Base-by-base conservation (phyloP, 2,113 vertebrate genomes). In the Pteruthius melanotis region DNA sequence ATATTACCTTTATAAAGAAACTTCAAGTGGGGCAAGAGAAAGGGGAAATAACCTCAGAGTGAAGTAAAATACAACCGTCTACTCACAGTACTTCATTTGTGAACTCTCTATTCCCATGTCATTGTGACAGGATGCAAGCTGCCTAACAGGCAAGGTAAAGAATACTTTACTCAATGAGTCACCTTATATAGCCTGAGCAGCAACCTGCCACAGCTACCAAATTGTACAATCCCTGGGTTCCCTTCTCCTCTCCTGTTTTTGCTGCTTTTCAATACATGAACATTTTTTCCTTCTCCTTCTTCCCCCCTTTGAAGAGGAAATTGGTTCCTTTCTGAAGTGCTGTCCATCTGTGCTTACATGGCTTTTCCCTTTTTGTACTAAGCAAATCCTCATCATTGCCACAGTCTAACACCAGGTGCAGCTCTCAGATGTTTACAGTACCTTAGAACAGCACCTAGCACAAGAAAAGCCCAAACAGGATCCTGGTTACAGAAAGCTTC, bases 321-420 rank as follows among this genome's bases (percentile, higher is more conserved):
- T 50, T 8, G 3, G 13, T 50, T 94, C 37, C n/a, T 74, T 83
- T 86, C 75, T 70, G 23, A 44, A 87, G 66, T 50, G 42, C 27
- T 72, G 81, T 84, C 59, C 75, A 79, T 83, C 70, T 91, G 66
- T 85, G 52, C 90, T 61, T 56, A 18, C 80, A 60, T 5, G 26
- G 42, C 16, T 69, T 79, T 93, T 91, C 66, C 39, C 24, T 66
- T 83, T 95, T 31, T 40, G 22, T 44, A n/a, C 61, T 54, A 50
- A 85, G 39, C 14, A 83, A 90, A 93, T 54, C 85, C 40, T 85
- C 42, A 45, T 47, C 5, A 0, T 33, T 70, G 66, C 23, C 50
- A 61, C 23, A 21, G 35, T 74, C 68, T 78, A 72, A 85, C 47
- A 85, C 42, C 91, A 89, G 83, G 68, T 95, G 64, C 76, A 86